Conservation (phyloP, 2,888 invertebrate genomes). For the Octonoba sinensis region DNA sequence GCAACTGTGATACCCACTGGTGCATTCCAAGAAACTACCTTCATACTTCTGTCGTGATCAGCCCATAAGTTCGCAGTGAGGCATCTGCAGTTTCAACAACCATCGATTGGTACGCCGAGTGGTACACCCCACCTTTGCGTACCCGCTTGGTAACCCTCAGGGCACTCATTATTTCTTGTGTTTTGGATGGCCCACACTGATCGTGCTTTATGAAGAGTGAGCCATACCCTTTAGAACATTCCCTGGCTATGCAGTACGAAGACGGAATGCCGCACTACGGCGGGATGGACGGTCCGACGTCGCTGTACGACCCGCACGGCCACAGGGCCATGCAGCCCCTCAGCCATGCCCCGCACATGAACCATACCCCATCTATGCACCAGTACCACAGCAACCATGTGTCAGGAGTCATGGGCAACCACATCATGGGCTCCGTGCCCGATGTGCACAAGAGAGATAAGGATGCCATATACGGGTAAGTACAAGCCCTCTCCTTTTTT, state of each 20-base stretch:
- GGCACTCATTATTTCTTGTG: conserved; percentile 6
- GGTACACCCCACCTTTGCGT: no score
- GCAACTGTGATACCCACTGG: no score
- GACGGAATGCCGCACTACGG: conserved; percentile 90
- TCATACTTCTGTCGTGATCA: no score
- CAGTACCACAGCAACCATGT: conserved; percentile 80
- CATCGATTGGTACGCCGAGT: no score
- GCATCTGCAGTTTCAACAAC: no score
- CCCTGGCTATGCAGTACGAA: conserved; percentile 80
- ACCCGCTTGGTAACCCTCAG: no score
- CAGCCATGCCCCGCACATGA: conserved; percentile 78
- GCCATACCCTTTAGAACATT: conserved; percentile 59
- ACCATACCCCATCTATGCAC: conserved; percentile 76
- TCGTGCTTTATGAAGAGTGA: conserved; percentile 63
- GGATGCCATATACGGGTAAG: conserved; percentile 99
- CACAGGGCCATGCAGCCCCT: conserved; percentile 75
- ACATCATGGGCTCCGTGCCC: conserved; percentile 77
- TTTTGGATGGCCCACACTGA: conserved; percentile 50
- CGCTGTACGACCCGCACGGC: conserved; percentile 83
- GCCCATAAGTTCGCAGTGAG: no score
- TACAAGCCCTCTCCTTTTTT: conserved; percentile 13
- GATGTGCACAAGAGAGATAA: conserved; percentile 97
- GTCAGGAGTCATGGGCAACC: conserved; percentile 74
- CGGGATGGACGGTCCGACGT: conserved; percentile 79
- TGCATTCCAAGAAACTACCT: no score